Base-by-base conservation (phyloP, 1,140 invertebrate genomes). In the Galendromus occidentalis region DNA sequence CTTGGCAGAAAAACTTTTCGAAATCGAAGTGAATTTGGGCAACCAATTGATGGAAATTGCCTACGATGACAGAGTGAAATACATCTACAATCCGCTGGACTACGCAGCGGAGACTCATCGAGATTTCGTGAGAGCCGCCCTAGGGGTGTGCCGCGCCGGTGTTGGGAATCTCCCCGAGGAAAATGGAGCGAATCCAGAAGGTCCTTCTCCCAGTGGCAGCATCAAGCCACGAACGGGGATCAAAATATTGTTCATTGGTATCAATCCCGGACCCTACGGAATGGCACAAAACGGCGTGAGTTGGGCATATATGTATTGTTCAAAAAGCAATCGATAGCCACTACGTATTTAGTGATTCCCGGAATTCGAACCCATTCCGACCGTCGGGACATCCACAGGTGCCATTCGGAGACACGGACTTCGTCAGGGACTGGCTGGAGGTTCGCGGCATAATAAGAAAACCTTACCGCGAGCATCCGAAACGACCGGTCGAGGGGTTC, bases 191-290 rank as follows among this genome's bases (percentile, higher is more conserved):
- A 39, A 39, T 9, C 33, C 33, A 4, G 33, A 39, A 39, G 33
- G 4, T 9, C 33, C 33, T 39, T 4, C 33, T 9, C 33, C 33
- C 33, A 39, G 33, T 39, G 33, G 33, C 4, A 39, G 9, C 9
- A 39, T 39, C 4, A 39, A 81, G 71, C 84, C 86, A 70, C 76
- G 76, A 25, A 77, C 76, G 7, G 70, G 73, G 7, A 91, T 88
- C 73, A 80, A 80, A 69, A 77, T 93, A 14, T 74, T 94, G 45
- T 88, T 89, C 71, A 77, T 94, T 51, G 90, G 90, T 2, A 92
- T 93, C 86, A 93, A 93, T 77, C 90, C 90, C 30, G 91, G 91
- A 12, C 89, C 89, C 0, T 91, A 85, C 83, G 90, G 91, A 47
- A 94, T 93, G 90, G 84, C 84, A 17, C 91, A 94, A 76, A 93